Conservation (phyloP, 2,113 vertebrate species). For the Ctenodactylus gundi region DNA sequence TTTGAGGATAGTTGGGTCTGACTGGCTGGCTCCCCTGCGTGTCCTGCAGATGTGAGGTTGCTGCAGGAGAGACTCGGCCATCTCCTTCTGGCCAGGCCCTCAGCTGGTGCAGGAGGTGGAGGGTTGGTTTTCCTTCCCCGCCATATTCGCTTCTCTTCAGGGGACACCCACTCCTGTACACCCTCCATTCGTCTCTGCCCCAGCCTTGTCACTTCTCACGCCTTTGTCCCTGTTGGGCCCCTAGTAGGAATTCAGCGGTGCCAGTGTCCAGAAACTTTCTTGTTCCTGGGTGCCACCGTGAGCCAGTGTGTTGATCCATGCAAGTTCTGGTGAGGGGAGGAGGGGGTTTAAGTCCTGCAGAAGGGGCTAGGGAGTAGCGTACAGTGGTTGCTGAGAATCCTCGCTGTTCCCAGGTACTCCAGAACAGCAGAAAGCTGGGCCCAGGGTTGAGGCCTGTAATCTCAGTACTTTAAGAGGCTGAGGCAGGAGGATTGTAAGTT, state of each 20-base stretch:
- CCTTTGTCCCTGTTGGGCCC: rapidly evolving
- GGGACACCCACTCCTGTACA: rapidly evolving
- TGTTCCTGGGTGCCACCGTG: neutral
- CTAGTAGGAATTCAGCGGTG: neutral
- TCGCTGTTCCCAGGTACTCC: neutral
- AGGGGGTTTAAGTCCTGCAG: neutral
- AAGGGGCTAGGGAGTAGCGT: too few relatives aligned
- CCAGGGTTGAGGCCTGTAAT: neutral
- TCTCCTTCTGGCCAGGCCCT: neutral
- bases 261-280: neutral
- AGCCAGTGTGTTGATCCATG: neutral
- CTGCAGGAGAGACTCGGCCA: neutral
- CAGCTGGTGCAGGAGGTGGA: neutral
- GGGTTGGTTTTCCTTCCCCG: neutral
- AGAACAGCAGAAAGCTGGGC: neutral
- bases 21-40: neutral
- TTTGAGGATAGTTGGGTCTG: neutral
- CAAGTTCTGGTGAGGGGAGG: neutral
- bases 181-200: rapidly evolving
- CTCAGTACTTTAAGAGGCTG: too few relatives aligned
- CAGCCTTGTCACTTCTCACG: too few relatives aligned
- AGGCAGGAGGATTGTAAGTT: too few relatives aligned
- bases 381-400: neutral
- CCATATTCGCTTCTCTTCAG: neutral
- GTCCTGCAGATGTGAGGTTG: neutral